Base-by-base conservation (phyloP, 2,888 invertebrate genomes). In the Mystacides longicornis region DNA sequence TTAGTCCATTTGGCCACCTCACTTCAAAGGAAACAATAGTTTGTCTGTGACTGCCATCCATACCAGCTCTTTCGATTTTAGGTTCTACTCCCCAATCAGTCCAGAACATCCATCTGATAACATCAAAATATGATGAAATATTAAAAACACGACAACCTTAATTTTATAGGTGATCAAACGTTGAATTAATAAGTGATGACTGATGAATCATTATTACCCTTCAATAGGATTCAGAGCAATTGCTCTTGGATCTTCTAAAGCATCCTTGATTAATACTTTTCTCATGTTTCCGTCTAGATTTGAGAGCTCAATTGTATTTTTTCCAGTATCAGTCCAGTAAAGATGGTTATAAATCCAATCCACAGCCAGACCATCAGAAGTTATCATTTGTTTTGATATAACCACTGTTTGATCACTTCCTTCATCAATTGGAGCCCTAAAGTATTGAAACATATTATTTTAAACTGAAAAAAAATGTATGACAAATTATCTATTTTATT, bases 261-360 rank as follows among this genome's bases (percentile, higher is more conserved):
- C 81, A 68, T 90, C 89, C 65, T 81, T 81, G 62, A 97, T 86
- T 53, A 98, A 79, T 11, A 91, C 86, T 72, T 90, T 93, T 61
- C 91, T 82, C 89, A 93, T 90, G 68, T 87, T 87, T 23, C 94
- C 94, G 68, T 93, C 89, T 66, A 93, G 86, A 71, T 93, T 92
- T n/a, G 93, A 86, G 61, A 96, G 78, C 68, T 92, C 91, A 64
- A 98, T 96, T 60, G 89, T 92, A 70, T 95, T 91, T 67, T 88
- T 89, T 57, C 89, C 90, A 1, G 95, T 91, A 71, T 98, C 96
- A 0, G 96, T 96, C 91, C 96, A 88, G 78, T 98, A 99, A 61
- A 99, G 85, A 67, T 96, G 93, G 71, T 91, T 91, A 76, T 97
- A 96, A 59, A 98, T 86, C 98, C 98, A 99, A 74, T 99, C 98